A percentile compares a stretch with the other conserved stretches of the same genome.
Evolutionary conservation across 2,888 invertebrate genomes (phyloP).

Genomic region (Eutolmus rufibarbis): DNA sequence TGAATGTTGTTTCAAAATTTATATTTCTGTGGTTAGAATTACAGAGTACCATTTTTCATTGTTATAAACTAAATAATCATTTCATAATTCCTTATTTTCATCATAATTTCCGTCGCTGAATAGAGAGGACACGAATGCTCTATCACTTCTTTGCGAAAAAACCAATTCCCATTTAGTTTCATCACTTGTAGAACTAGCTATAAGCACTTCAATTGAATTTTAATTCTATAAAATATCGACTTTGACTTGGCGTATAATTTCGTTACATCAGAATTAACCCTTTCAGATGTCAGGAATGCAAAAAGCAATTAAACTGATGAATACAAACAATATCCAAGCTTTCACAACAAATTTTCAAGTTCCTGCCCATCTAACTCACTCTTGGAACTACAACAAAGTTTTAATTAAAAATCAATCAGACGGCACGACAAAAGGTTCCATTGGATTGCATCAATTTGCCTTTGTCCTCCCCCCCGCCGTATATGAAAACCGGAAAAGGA

Average conservation of each 20-base stretch:
- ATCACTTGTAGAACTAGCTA: too few species aligned
- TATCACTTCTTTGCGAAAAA: too few species aligned
- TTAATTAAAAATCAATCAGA: conserved; percentile 1
- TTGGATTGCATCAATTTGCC: neutral
- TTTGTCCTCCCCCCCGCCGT: neutral
- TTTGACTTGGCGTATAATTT: neutral
- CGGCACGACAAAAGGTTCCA: neutral
- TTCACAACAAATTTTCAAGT: neutral
- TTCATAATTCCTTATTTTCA: too few species aligned
- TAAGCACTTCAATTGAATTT: neutral
- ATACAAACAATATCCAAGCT: neutral
- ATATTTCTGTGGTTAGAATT: too few species aligned
- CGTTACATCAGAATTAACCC: neutral
- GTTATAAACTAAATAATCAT: too few species aligned
- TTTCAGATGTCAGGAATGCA: neutral
- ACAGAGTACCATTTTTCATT: too few species aligned
- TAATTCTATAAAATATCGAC: neutral
- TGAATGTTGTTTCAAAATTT: too few species aligned
- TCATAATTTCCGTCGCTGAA: too few species aligned
- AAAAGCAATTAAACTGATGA: neutral
- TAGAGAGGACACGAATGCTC: too few species aligned
- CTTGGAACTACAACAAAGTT: neutral
- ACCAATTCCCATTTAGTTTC: too few species aligned
- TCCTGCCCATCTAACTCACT: neutral
- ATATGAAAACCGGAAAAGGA: conserved; percentile 12